phyloP scores from a whole-genome alignment of 2,888 invertebrate genomes.

The Onchidella celtica region DNA sequence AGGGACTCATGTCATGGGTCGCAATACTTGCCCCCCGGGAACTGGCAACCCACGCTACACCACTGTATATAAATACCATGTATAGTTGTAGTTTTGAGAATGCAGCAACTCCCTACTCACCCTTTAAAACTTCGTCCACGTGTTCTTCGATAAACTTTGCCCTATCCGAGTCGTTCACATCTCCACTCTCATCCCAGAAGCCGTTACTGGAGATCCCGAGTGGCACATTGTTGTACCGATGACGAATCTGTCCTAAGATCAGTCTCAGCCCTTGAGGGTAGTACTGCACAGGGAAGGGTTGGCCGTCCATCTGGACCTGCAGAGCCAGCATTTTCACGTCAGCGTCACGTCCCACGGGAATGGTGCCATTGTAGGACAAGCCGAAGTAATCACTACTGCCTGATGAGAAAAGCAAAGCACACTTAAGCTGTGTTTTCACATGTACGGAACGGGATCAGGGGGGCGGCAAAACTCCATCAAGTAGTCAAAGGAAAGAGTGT shows the following conservation, averaged over 20 bases:
- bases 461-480: too few species aligned
- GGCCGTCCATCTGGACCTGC: not conserved
- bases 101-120: constrained; percentile 37
- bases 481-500: too few species aligned
- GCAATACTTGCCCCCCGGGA: too few species aligned
- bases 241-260: constrained; percentile 19
- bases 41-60: too few species aligned
- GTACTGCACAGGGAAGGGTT: not conserved
- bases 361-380: constrained; percentile 38
- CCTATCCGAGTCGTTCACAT: constrained; percentile 34
- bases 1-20: too few species aligned
- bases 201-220: constrained; percentile 39
- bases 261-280: constrained; percentile 37
- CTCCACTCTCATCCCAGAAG: not conserved
- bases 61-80: too few species aligned
- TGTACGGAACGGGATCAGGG: too few species aligned
- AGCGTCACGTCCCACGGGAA: not conserved
- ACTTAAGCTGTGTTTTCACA: not conserved
- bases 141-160: constrained; percentile 36
- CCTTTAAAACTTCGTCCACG: constrained; percentile 51
- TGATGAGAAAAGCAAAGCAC: too few species aligned
- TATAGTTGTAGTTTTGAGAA: too few species aligned
- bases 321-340: not conserved
- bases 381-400: constrained; percentile 52
- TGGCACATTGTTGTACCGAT: constrained; percentile 34